These are phyloP conservation scores for Ditula angustiorana DNA, from an alignment of 2,888 invertebrate genomes.

Conservation along the genomic window DNA sequence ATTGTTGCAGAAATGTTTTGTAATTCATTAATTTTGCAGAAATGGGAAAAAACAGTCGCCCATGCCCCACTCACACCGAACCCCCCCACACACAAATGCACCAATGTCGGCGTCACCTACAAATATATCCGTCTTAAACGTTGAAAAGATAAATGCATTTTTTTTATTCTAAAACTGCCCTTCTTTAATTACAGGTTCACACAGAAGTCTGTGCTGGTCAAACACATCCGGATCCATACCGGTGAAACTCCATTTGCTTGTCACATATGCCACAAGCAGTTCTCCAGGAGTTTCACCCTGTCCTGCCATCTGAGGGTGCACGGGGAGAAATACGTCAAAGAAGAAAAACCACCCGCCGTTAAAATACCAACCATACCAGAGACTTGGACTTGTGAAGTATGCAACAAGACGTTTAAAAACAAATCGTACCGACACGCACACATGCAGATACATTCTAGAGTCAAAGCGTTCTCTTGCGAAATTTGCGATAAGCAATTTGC, in stretches of 20 bases:
- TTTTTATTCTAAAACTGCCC: too few species aligned
- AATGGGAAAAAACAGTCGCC: too few species aligned
- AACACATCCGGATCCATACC: background rate
- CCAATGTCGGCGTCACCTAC: too few species aligned
- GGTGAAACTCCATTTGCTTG: constrained; percentile 8
- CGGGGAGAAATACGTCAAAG: background rate
- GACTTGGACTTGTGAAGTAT: constrained; percentile 2
- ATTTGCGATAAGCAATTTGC: background rate
- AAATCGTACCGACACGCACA: constrained; percentile 9
- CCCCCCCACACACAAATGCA: too few species aligned
- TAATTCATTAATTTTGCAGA: too few species aligned
- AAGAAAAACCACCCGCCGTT: background rate
- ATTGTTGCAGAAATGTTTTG: too few species aligned
- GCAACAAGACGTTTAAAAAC: constrained; percentile 4
- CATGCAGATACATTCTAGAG: constrained; percentile 1
- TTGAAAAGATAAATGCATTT: too few species aligned
- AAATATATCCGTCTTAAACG: too few species aligned
- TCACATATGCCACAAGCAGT: background rate
- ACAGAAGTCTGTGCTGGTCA: background rate
- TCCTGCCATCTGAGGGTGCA: background rate
- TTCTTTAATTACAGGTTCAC: constrained; percentile 14
- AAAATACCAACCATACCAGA: background rate
- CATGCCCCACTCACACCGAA: too few species aligned
- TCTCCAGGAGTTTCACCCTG: constrained; percentile 7
- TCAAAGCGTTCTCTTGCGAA: background rate